Evolutionary conservation across 2,113 vertebrate genomes (phyloP), one percentile per base, ranked within the genome.

Genomic region (Halcyon malimbica): DNA sequence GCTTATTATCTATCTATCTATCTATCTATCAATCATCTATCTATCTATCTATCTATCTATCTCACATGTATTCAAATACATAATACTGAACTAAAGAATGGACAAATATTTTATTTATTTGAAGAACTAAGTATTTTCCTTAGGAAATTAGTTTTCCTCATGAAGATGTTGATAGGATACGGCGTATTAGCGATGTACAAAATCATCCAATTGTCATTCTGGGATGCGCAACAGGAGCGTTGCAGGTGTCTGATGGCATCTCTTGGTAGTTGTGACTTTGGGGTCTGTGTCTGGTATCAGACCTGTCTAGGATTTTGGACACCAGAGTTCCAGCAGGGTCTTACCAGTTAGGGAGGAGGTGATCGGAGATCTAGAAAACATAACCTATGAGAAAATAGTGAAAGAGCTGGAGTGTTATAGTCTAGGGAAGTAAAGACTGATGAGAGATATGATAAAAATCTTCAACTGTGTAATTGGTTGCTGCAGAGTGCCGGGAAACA

Each of bases 361-460:
- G 64, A 41, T 87, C 37, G 50, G 71, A 81, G 33, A 37, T 75
- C 24, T 67, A 31, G 56, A 56, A 63, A 78, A 42, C 11, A 6
- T 42, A 41, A 35, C 20, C 59, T 68, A 9, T 44, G 60, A 56
- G 77, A 76, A 84, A 85, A 64, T 19, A 87, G 35, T 84, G 77
- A 29, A 94, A 93, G 48, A 84, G 48, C 46, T 79, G 73, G 42
- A 94, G 60, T 82, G 59, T 78, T 94, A 35, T 1, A 1, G 51
- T 81, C 28, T 79, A 44, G 69, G 42, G 33, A 89, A 44, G 39
- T 25, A 71, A 84, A 84, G 69, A 37, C 62, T 87, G 84, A 44
- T 96, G 89, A 96, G 23, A 89, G 84, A 87, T 65, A 10, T 57
- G 91, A 89, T 96, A 93, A 91, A 11, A 4, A 76, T 96, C 95